phyloP scores from a whole-genome alignment of 2,888 invertebrate genomes.

The Acanthacorydalis orientalis region DNA sequence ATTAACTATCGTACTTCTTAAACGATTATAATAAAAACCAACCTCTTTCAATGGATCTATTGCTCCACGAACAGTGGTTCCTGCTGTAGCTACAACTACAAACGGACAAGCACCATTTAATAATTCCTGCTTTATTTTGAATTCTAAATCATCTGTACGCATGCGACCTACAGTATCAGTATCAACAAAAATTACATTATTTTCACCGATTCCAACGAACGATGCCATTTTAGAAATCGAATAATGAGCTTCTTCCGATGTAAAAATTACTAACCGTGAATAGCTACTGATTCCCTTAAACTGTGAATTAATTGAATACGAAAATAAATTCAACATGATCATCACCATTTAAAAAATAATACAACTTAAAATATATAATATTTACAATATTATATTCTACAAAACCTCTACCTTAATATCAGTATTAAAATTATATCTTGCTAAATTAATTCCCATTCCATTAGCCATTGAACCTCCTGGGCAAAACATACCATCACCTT shows the following conservation, averaged over 20 bases:
- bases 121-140: constrained; percentile 20
- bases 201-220: constrained; percentile 37
- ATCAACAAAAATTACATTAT: constrained; percentile 32
- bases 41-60: constrained; percentile 33
- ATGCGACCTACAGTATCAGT: constrained; percentile 27
- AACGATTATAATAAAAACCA: neutral
- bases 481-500: constrained; percentile 34
- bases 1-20: neutral
- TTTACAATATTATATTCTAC: too few relatives aligned
- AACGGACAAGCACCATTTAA: constrained; percentile 24
- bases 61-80: constrained; percentile 38
- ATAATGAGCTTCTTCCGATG: constrained; percentile 43
- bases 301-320: constrained; percentile 14
- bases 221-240: constrained; percentile 39
- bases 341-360: neutral
- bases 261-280: constrained; percentile 29
- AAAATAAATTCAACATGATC: neutral
- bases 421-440: constrained; percentile 29
- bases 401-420: constrained; percentile 30
- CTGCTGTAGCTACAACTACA: constrained; percentile 31
- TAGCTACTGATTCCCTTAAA: constrained; percentile 23
- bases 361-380: too few relatives aligned
- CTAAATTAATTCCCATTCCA: constrained; percentile 34
- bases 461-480: constrained; percentile 41
- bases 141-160: constrained; percentile 20